Evolutionary conservation across 2,797 vertebrate genomes (phyloP).

Genomic region (Sebastes jordani): DNA sequence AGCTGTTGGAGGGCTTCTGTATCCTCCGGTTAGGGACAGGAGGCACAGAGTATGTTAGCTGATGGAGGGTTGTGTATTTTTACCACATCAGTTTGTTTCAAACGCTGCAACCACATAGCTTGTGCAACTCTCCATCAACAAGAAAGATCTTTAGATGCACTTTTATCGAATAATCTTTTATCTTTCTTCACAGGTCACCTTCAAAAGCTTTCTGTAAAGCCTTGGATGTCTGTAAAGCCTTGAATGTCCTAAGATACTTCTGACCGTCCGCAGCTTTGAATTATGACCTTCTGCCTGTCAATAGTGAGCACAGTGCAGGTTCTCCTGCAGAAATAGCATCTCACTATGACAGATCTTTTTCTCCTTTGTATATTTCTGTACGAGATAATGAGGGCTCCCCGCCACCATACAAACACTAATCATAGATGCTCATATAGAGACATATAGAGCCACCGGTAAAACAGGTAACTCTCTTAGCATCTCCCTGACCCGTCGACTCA

Average conservation of each 20-base stretch:
- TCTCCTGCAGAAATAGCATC: not conserved
- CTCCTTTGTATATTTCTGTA: not conserved
- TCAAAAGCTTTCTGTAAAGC: not conserved
- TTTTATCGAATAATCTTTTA: not conserved
- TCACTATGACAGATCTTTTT: not conserved
- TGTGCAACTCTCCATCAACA: not conserved
- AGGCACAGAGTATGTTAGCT: not conserved
- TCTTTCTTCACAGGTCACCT: not conserved
- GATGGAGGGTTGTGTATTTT: not conserved
- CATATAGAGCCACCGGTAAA: not conserved
- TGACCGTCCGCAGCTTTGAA: not conserved
- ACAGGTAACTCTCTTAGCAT: not conserved
- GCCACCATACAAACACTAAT: not conserved
- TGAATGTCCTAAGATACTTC: not conserved
- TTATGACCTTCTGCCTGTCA: not conserved
- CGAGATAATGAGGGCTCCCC: not conserved
- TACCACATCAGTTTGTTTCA: not conserved
- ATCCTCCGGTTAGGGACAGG: not conserved
- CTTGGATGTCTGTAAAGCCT: not conserved
- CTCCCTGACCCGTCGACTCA: conserved; percentile 18
- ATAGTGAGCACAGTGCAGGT: not conserved
- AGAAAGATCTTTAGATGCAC: not conserved
- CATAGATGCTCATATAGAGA: not conserved
- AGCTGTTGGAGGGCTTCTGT: not conserved
- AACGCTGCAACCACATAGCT: not conserved